phyloP scores from a whole-genome alignment of 1,140 invertebrate genomes.

The Meloidogyne floridensis region DNA sequence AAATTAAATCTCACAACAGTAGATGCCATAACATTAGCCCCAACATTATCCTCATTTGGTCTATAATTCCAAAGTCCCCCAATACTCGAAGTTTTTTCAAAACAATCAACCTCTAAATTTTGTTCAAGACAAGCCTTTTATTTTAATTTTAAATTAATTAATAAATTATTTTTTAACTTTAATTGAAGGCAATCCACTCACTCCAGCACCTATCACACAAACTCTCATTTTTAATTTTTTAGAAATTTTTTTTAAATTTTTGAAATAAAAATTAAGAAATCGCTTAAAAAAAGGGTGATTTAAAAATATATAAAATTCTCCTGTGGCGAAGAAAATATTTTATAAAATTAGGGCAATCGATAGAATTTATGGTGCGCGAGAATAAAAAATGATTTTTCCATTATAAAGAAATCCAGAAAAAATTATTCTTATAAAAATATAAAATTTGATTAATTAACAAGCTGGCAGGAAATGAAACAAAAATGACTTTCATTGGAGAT shows the following conservation, averaged over 20 bases:
- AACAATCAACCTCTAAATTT: constrained; percentile 68
- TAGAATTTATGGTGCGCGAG: no score
- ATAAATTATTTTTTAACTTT: constrained; percentile 52
- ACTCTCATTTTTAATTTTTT: constrained; percentile 44
- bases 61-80: constrained; percentile 71
- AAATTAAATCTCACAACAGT: constrained; percentile 58
- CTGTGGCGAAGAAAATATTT: no score
- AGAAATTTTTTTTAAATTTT: neutral
- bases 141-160: constrained; percentile 3
- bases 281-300: no score
- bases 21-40: constrained; percentile 67
- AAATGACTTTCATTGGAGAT: no score
- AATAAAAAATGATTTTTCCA: no score
- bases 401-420: no score
- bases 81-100: constrained; percentile 67
- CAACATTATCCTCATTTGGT: constrained; percentile 54
- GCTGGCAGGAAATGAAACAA: no score
- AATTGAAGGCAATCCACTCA: constrained; percentile 68
- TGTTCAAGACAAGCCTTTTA: constrained; percentile 67
- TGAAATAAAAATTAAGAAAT: neutral
- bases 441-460: no score
- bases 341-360: no score
- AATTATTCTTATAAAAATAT: no score
- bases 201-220: constrained; percentile 69
- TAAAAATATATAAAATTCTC: no score